Percentiles rank a stretch among this genome's conserved stretches.
These are phyloP conservation scores for Rhinogobio ventralis DNA, from an alignment of 2,797 vertebrate genomes.

Conservation along the genomic window DNA sequence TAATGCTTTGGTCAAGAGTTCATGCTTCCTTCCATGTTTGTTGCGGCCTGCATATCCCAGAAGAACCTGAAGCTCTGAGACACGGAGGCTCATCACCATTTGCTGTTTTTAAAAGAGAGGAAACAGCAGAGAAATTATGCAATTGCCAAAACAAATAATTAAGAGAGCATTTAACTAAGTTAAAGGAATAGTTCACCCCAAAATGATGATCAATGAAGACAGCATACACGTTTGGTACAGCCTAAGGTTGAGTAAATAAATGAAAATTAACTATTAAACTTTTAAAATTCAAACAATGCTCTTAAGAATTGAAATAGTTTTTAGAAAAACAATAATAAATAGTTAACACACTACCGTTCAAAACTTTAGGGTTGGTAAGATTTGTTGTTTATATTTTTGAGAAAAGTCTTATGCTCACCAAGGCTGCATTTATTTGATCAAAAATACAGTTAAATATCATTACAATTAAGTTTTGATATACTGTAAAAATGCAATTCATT, in stretches of 20 bases:
- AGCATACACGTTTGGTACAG: neutral
- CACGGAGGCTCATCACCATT: conserved; percentile 99
- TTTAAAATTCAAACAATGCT: neutral
- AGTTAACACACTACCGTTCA: neutral
- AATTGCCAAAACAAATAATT: neutral
- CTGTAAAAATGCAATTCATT: neutral
- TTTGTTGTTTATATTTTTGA: neutral
- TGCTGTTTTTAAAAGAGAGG: conserved; percentile 79
- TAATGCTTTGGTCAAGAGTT: conserved; percentile 98
- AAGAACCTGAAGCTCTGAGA: conserved; percentile 98
- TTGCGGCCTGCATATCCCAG: conserved; percentile 98
- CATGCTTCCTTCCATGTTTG: conserved; percentile 99
- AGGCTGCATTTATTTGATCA: too few relatives aligned
- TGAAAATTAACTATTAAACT: neutral
- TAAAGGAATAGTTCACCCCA: conserved; percentile 12
- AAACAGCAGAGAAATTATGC: conserved; percentile 3
- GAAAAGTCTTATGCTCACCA: neutral
- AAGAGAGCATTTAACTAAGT: neutral
- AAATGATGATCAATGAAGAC: conserved; percentile 9
- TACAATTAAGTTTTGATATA: neutral
- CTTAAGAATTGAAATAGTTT: neutral
- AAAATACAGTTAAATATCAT: neutral
- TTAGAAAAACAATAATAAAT: neutral
- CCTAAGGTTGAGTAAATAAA: neutral
- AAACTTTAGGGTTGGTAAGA: neutral